phyloP scores from a whole-genome alignment of 2,113 vertebrate genomes.

The Sapayoa aenigma region DNA sequence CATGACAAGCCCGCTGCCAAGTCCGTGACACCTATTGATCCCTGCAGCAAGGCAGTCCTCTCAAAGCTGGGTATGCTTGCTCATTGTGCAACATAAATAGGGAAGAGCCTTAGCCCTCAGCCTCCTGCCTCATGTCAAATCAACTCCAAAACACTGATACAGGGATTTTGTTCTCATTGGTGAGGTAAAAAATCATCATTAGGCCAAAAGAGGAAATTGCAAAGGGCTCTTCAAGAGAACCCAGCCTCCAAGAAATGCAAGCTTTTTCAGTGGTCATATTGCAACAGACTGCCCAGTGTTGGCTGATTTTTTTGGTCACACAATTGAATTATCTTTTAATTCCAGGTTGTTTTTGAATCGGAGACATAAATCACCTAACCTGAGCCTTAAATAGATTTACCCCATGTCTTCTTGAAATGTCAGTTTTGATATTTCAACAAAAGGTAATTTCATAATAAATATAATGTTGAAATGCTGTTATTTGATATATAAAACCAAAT shows the following conservation, averaged over 20 bases:
- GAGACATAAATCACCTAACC: background rate
- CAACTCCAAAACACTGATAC: background rate
- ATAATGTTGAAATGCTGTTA: background rate
- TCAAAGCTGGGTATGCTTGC: background rate
- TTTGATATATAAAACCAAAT: background rate
- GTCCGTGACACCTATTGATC: background rate
- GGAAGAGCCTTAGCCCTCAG: background rate
- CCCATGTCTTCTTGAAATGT: background rate
- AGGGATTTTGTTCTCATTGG: background rate
- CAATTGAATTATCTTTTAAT: background rate
- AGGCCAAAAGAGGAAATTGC: background rate
- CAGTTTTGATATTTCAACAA: background rate
- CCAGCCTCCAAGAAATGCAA: background rate
- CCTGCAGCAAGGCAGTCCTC: background rate
- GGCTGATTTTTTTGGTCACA: background rate
- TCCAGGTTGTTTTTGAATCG: background rate
- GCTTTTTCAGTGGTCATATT: background rate
- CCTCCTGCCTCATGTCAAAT: background rate
- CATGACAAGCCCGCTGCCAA: background rate
- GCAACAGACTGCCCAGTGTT: background rate
- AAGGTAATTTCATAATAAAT: background rate
- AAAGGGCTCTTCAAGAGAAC: background rate
- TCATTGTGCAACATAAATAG: background rate
- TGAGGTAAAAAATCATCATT: background rate
- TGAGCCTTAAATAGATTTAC: background rate